Conservation (phyloP, 2,113 vertebrate species). For the Eublepharis macularius region DNA sequence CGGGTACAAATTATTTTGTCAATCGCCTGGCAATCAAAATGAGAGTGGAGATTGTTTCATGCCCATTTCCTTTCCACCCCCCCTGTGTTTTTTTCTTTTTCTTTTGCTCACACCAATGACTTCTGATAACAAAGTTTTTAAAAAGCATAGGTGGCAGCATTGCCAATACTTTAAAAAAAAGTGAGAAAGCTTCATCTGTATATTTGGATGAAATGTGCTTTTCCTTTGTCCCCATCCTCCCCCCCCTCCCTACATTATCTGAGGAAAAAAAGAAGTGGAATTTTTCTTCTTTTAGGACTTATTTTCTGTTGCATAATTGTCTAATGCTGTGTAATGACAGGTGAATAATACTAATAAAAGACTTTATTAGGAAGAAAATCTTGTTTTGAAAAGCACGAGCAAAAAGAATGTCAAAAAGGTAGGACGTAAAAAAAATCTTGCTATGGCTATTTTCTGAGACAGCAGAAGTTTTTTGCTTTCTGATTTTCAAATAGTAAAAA, state of each 20-base stretch:
- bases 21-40: slow-evolving; percentile 86
- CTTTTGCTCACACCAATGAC: slow-evolving; percentile 70
- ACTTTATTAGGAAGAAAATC: slow-evolving; percentile 71
- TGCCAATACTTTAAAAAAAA: slow-evolving; percentile 58
- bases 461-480: neutral
- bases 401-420: slow-evolving; percentile 62
- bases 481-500: neutral
- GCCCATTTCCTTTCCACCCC: slow-evolving; percentile 67
- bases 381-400: slow-evolving; percentile 69
- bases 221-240: slow-evolving; percentile 34
- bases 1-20: slow-evolving; percentile 99
- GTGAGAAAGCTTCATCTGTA: slow-evolving; percentile 43
- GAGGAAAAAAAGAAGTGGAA: slow-evolving; percentile 31
- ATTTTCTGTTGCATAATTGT: slow-evolving; percentile 66
- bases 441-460: neutral
- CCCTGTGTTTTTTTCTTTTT: too few relatives aligned
- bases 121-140: slow-evolving; percentile 78
- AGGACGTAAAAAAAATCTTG: slow-evolving; percentile 24
- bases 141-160: slow-evolving; percentile 76
- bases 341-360: slow-evolving; percentile 74
- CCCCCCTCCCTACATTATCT: slow-evolving; percentile 44
- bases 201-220: slow-evolving; percentile 72
- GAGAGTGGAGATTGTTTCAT: slow-evolving; percentile 74
- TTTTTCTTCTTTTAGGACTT: slow-evolving; percentile 52
- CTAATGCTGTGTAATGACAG: slow-evolving; percentile 74